phyloP scores from a whole-genome alignment of 2,113 vertebrate species.

The Chaetorhynchus papuensis region DNA sequence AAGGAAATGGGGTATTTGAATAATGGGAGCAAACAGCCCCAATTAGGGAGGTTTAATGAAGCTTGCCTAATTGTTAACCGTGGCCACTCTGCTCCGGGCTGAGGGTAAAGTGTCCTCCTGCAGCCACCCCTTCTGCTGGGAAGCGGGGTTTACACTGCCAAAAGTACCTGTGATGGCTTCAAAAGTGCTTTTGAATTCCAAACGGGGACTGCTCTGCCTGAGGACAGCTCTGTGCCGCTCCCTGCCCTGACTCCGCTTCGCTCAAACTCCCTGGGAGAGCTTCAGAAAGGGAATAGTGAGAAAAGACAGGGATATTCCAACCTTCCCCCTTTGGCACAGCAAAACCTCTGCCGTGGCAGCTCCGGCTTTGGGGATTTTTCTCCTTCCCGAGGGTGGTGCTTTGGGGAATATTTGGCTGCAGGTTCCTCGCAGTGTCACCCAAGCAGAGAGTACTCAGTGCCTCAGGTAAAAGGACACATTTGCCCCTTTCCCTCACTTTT shows the following conservation, averaged over 20 bases:
- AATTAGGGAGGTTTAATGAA: not conserved
- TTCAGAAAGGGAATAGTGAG: not conserved
- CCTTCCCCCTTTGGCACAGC: not conserved
- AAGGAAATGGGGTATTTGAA: not conserved
- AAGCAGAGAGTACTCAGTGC: not conserved
- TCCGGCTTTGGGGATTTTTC: rapidly evolving
- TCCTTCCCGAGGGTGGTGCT: not conserved
- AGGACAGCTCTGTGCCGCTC: not conserved
- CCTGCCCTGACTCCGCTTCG: not conserved
- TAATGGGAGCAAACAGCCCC: not conserved
- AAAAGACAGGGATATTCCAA: not conserved
- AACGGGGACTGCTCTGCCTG: not conserved
- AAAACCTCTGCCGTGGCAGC: not conserved
- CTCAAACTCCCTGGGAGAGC: not conserved
- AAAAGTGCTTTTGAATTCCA: rapidly evolving
- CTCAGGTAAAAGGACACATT: too few species aligned
- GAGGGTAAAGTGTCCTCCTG: not conserved
- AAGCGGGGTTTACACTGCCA: not conserved
- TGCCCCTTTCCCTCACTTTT: not conserved
- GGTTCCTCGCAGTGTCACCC: not conserved
- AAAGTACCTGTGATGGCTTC: not conserved
- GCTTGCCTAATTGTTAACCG: not conserved
- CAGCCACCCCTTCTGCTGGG: not conserved
- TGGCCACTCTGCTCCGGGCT: not conserved
- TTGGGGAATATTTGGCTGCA: not conserved